phyloP scores from a whole-genome alignment of 1,140 invertebrate species.

The Achatina immaculata region DNA sequence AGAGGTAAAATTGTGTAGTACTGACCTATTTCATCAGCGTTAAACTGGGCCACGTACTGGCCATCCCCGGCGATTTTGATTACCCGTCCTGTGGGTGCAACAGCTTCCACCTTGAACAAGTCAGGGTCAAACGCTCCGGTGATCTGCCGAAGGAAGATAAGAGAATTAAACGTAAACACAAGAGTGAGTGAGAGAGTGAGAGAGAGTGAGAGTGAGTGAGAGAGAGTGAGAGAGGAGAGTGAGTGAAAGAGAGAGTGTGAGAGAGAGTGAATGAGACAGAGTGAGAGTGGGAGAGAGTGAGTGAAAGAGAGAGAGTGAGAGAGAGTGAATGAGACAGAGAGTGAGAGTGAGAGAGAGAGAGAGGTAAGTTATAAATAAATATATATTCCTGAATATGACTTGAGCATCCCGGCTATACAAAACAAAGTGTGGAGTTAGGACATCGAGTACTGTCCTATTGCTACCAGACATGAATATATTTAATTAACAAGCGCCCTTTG shows the following conservation, averaged over 20 bases:
- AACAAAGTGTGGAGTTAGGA: background rate
- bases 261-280: too few relatives aligned
- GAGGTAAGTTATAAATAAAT: background rate
- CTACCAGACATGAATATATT: too few relatives aligned
- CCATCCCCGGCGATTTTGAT: constrained; percentile 61
- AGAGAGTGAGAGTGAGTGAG: background rate
- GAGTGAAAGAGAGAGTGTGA: too few relatives aligned
- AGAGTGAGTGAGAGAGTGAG: too few relatives aligned
- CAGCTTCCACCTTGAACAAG: constrained; percentile 54
- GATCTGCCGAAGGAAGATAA: constrained; percentile 40
- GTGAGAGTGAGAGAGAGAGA: background rate
- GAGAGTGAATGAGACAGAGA: too few relatives aligned
- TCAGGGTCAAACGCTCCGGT: constrained; percentile 47
- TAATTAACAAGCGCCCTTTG: too few relatives aligned
- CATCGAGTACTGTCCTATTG: too few relatives aligned
- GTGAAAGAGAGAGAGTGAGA: too few relatives aligned
- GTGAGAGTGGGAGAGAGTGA: too few relatives aligned
- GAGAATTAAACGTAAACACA: background rate
- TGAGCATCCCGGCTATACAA: too few relatives aligned
- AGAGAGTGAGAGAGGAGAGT: too few relatives aligned
- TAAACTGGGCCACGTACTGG: constrained; percentile 59
- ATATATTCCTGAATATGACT: too few relatives aligned
- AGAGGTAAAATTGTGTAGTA: background rate
- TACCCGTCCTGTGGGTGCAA: constrained; percentile 57
- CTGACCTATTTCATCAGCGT: constrained; percentile 51